Evolutionary conservation across 2,888 invertebrate species (phyloP), one percentile per base, ranked within the genome.

Genomic region (Pseudococcus viburni): DNA sequence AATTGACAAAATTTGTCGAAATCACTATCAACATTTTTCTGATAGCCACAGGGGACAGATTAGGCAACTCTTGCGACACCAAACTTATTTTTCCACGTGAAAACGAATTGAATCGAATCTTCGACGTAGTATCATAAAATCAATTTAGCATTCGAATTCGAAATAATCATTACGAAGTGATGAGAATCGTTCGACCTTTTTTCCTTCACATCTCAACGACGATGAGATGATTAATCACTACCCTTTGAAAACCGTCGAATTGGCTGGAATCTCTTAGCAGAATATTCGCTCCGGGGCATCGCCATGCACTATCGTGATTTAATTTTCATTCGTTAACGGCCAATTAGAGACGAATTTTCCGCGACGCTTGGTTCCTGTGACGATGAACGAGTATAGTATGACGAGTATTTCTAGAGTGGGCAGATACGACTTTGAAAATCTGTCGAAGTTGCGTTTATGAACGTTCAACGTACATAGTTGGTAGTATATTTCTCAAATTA

Each of bases 11-110:
- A 46, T 5, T 5, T 46, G 2, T 46, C 8, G 42, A 42, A 8
- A 42, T 51, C 48, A 51, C 12, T 0, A 51, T 11, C 46, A 7
- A 17, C 9, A 15, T n/a, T 55, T 15, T 17, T 55, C 1, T 15
- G 4, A 12, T 55, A 55, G 17, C 55, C 55, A 55, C n/a, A n/a
- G 55, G 55, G 55, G 5, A 7, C n/a, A n/a, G n/a, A 55, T 55
- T 55, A 55, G 55, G 55, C 55, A 55, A 55, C 55, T 55, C 55
- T 55, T 55, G 55, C 55, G n/a, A 55, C 55, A n/a, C n/a, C 17
- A 6, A n/a, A 55, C 55, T 55, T n/a, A 55, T n/a, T 15, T 51
- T n/a, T 55, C n/a, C 55, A 6, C n/a, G n/a, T 6, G 55, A 55
- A 55, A 55, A 55, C 8, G 5, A 55, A 55, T 55, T 6, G 2